Percentiles rank a stretch among this genome's conserved stretches.
These are phyloP conservation scores for Ameiurus melas DNA, from an alignment of 2,113 vertebrate genomes.

Conservation along the genomic window DNA sequence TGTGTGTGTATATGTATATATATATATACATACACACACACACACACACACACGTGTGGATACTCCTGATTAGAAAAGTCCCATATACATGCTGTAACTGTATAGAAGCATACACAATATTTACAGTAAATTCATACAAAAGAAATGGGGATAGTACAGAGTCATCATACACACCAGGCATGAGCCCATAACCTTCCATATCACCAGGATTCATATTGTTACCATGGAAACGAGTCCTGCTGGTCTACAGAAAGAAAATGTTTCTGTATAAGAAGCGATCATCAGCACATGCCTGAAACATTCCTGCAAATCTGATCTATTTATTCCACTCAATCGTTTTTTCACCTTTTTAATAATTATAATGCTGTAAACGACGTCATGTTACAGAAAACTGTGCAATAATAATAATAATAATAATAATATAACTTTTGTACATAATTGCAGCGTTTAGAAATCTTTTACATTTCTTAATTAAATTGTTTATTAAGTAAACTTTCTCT, in stretches of 20 bases:
- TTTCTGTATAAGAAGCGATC: neutral
- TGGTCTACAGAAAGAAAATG: neutral
- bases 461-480: neutral
- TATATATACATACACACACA: constrained; percentile 57
- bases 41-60: constrained; percentile 56
- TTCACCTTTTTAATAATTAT: neutral
- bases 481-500: neutral
- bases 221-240: neutral
- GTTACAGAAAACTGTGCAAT: constrained; percentile 4
- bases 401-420: neutral
- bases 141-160: constrained; percentile 58
- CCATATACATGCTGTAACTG: constrained; percentile 75
- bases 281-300: constrained; percentile 10
- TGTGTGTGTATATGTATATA: constrained; percentile 52
- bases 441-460: neutral
- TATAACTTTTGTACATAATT: neutral
- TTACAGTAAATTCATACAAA: constrained; percentile 85
- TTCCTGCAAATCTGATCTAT: neutral
- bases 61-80: constrained; percentile 67
- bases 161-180: constrained; percentile 58
- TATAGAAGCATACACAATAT: constrained; percentile 83
- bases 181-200: constrained; percentile 11
- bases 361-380: neutral
- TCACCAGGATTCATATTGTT: neutral
- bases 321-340: neutral